Percentiles rank a stretch among this genome's conserved stretches.
phyloP scores from a whole-genome alignment of 2,113 vertebrate species.

The Thunnus thynnus region DNA sequence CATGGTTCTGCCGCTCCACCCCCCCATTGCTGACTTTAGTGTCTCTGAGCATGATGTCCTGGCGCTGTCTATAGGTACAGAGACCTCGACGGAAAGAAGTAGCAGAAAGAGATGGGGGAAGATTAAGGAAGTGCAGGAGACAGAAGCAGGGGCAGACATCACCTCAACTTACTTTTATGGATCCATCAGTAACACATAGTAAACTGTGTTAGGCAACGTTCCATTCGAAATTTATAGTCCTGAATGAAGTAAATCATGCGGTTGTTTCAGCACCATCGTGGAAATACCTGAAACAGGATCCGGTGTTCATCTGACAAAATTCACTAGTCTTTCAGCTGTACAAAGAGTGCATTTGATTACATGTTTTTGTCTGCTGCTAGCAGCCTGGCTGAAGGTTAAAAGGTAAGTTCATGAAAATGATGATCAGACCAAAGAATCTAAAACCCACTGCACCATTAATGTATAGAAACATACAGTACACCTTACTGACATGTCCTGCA shows the following conservation, averaged over 20 bases:
- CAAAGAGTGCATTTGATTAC: background rate
- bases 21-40: no score
- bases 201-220: conserved; percentile 32
- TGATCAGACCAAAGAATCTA: conserved; percentile 3
- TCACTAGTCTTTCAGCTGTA: conserved; percentile 14
- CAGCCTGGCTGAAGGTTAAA: background rate
- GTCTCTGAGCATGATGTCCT: no score
- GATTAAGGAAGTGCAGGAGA: conserved; percentile 26
- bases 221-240: conserved; percentile 15
- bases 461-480: background rate
- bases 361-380: conserved; percentile 5
- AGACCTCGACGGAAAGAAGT: conserved; percentile 9
- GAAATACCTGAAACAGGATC: conserved; percentile 38
- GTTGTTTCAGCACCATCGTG: conserved; percentile 28
- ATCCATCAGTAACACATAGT: conserved; percentile 44
- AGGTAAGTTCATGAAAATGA: background rate
- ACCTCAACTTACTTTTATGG: conserved; percentile 3
- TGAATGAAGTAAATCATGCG: conserved; percentile 27
- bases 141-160: conserved; percentile 19
- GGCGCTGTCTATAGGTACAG: background rate
- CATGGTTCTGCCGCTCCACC: no score
- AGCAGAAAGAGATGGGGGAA: background rate
- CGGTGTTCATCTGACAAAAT: conserved; percentile 19
- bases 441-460: background rate
- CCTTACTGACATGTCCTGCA: background rate